A percentile compares a stretch with the other conserved stretches of the same genome.
Evolutionary conservation across 2,113 vertebrate species (phyloP).

Genomic region (Saguinus midas): DNA sequence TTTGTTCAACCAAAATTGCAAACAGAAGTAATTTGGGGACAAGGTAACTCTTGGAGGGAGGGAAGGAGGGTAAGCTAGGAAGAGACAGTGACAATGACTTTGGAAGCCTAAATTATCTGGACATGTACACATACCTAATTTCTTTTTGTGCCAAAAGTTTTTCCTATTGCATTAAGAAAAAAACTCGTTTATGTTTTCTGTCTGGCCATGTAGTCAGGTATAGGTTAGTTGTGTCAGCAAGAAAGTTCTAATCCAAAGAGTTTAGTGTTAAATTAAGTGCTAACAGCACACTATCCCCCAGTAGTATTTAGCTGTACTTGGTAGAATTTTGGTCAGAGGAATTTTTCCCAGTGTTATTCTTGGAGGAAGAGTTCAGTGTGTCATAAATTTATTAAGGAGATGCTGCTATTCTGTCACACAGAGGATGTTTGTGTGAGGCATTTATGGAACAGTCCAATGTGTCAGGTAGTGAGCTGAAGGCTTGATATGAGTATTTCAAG

Average conservation of each 20-base stretch:
- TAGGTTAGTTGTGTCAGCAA: neutral
- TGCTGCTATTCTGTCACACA: neutral
- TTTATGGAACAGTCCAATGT: too few relatives aligned
- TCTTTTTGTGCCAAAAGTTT: neutral
- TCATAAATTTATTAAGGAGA: neutral
- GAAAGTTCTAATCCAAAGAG: neutral
- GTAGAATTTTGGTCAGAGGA: neutral
- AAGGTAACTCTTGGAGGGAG: neutral
- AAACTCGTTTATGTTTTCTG: neutral
- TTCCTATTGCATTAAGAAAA: neutral
- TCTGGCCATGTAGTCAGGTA: neutral
- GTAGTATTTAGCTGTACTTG: neutral
- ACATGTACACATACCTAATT: neutral
- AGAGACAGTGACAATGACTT: neutral
- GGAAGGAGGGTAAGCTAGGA: neutral
- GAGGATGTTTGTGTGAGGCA: neutral
- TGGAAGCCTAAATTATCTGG: neutral
- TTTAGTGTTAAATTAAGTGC: neutral
- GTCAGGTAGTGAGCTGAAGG: neutral
- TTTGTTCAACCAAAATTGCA: neutral
- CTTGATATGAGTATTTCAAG: neutral
- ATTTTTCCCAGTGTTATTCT: neutral
- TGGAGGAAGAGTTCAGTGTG: neutral
- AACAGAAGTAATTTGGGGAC: neutral
- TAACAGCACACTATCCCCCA: rapidly evolving